phyloP scores from a whole-genome alignment of 2,113 vertebrate species.

The human (Homo sapiens) region DNA sequence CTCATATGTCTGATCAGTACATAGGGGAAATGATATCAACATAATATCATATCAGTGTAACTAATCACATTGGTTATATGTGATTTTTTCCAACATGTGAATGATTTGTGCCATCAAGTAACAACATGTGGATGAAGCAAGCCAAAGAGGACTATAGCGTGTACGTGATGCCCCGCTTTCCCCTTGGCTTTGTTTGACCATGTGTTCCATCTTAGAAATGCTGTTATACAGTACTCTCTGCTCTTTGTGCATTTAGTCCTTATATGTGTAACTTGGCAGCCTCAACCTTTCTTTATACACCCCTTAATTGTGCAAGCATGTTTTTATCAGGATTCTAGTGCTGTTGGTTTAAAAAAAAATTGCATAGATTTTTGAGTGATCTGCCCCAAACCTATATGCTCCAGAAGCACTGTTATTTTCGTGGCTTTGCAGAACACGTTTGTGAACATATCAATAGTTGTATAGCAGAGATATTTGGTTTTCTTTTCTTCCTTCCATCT shows the following conservation, averaged over 20 bases:
- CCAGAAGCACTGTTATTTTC: neutral
- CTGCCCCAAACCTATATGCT: neutral
- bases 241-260: neutral
- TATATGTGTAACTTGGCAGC: neutral
- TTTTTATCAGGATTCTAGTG: neutral
- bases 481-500: neutral
- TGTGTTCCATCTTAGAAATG: neutral
- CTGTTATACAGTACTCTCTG: rapidly evolving
- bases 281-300: neutral
- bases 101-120: neutral
- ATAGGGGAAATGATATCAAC: neutral
- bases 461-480: neutral
- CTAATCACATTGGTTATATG: neutral
- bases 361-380: neutral
- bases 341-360: neutral
- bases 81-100: neutral
- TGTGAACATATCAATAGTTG: neutral
- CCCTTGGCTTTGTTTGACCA: neutral
- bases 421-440: neutral
- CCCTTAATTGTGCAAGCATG: neutral
- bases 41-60: neutral
- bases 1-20: neutral
- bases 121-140: neutral
- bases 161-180: rapidly evolving
- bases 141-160: neutral